phyloP scores from a whole-genome alignment of 2,888 invertebrate species.

The Phorcus lineatus region DNA sequence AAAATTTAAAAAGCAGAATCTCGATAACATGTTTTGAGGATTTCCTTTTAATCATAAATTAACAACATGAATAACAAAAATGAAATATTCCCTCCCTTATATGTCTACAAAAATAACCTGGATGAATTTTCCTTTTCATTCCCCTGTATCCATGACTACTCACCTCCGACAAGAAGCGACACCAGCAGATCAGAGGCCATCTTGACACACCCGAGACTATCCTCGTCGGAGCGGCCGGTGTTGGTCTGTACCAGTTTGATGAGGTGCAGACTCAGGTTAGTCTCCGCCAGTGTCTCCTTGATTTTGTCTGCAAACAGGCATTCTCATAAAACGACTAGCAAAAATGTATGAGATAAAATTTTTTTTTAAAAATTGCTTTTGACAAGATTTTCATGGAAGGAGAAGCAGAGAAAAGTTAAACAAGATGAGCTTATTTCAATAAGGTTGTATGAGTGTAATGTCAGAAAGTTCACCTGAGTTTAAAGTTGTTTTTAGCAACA shows the following conservation, averaged over 20 bases:
- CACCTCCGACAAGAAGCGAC: slow-evolving; percentile 89
- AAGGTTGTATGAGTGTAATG: neutral
- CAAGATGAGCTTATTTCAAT: neutral
- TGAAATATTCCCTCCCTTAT: neutral
- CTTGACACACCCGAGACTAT: slow-evolving; percentile 82
- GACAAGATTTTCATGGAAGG: no score
- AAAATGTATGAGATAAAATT: no score
- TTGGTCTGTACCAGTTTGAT: slow-evolving; percentile 85
- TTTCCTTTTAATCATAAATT: no score
- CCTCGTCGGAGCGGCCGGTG: slow-evolving; percentile 76
- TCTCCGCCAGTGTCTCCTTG: slow-evolving; percentile 85
- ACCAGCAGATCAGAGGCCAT: slow-evolving; percentile 91
- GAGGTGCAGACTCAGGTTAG: slow-evolving; percentile 86
- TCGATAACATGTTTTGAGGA: no score
- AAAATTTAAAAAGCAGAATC: no score
- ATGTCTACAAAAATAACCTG: neutral
- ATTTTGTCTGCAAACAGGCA: slow-evolving; percentile 82
- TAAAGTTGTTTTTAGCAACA: no score
- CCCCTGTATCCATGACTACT: slow-evolving; percentile 22
- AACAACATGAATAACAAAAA: no score
- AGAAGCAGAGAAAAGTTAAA: neutral
- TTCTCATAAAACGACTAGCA: no score
- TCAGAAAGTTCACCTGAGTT: no score
- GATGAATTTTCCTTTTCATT: neutral
- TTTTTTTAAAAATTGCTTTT: no score